These are phyloP conservation scores for pig (Sus scrofa) DNA, from an alignment of 2,113 vertebrate species.

Conservation along the genomic window T2T-Sscrofa CM000820.6:101082001-101082500, in stretches of 20 bases:
- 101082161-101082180: neutral
- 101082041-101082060: neutral
- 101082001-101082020: neutral
- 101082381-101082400: neutral
- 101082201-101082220: neutral
- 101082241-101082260: neutral
- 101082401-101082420: neutral
- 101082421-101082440: neutral
- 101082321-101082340: neutral
- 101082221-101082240: neutral
- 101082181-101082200: neutral
- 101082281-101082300: neutral
- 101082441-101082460: neutral
- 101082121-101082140: neutral
- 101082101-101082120: neutral
- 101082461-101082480: neutral
- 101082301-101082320: neutral
- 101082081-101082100: neutral
- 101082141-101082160: neutral
- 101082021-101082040: neutral
- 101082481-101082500: neutral
- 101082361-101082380: neutral
- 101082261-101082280: neutral
- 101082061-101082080: neutral
- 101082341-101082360: neutral